Evolutionary conservation across 2,888 invertebrate genomes (phyloP).

Genomic region (Syrphus vitripennis): DNA sequence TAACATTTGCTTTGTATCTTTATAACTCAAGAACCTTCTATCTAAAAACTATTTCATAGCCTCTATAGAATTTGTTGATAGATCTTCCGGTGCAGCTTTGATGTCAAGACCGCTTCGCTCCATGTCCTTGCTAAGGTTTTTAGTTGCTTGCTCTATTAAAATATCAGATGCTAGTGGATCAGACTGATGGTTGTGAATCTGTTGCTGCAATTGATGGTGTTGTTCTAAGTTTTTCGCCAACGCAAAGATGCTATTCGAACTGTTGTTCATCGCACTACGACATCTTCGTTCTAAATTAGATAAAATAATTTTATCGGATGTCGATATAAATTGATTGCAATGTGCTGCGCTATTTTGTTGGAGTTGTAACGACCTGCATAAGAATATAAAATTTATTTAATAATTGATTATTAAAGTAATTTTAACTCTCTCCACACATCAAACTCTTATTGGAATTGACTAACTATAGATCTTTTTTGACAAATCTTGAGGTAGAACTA

Average conservation of each 20-base stretch:
- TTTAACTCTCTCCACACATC: no score
- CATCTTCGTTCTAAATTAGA: constrained; percentile 60
- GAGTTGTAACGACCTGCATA: constrained; percentile 44
- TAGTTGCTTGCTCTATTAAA: constrained; percentile 38
- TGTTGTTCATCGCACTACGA: constrained; percentile 54
- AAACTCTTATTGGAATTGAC: no score
- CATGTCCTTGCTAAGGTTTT: constrained; percentile 30
- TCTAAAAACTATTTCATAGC: constrained; percentile 43
- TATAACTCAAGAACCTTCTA: neutral
- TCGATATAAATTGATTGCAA: constrained; percentile 50
- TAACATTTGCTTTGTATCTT: neutral
- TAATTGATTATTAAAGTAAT: neutral
- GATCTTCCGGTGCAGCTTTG: constrained; percentile 58
- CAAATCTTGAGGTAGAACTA: no score
- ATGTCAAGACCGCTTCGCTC: constrained; percentile 18
- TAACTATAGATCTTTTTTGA: no score
- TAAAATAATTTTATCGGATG: constrained; percentile 57
- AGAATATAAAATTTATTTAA: neutral
- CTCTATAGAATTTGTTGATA: constrained; percentile 53
- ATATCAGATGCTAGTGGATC: constrained; percentile 35
- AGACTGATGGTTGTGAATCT: constrained; percentile 47
- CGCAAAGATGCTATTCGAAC: constrained; percentile 53
- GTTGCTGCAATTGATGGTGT: constrained; percentile 58
- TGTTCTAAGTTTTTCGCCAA: constrained; percentile 60
- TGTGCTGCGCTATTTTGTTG: constrained; percentile 43